Conservation (phyloP, 2,797 vertebrate genomes). For the Galagoides demidoff region DNA sequence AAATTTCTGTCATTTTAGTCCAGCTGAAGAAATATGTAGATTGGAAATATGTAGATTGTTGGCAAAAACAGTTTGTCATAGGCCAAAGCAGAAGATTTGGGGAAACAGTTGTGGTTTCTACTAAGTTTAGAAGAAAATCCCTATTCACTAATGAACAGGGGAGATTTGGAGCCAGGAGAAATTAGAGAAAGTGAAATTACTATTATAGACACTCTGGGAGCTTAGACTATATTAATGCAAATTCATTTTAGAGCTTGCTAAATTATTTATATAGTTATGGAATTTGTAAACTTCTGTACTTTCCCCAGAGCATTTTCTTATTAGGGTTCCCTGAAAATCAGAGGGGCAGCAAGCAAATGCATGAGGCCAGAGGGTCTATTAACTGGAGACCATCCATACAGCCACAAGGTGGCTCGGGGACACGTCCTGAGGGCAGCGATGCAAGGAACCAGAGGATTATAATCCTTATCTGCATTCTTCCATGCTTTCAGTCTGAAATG, state of each 20-base stretch:
- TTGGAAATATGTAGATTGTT: too few relatives aligned
- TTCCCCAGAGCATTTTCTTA: constrained; percentile 51
- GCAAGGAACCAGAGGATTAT: neutral
- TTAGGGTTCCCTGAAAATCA: constrained; percentile 59
- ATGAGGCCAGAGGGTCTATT: constrained; percentile 7
- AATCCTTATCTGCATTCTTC: neutral
- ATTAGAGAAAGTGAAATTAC: constrained; percentile 64
- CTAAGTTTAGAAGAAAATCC: constrained; percentile 45
- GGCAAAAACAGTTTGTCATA: constrained; percentile 15
- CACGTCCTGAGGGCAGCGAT: neutral
- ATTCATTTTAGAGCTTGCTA: constrained; percentile 74
- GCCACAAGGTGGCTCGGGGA: neutral
- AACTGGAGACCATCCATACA: neutral
- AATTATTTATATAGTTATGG: constrained; percentile 74
- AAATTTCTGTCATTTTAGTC: neutral
- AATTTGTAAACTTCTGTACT: constrained; percentile 56
- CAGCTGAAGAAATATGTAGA: neutral
- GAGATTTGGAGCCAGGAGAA: constrained; percentile 44
- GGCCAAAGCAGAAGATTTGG: neutral
- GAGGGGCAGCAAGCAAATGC: constrained; percentile 23
- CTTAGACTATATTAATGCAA: constrained; percentile 68
- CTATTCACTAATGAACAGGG: constrained; percentile 33
- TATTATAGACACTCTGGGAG: constrained; percentile 61
- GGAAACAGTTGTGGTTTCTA: constrained; percentile 37
- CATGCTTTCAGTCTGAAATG: neutral